These are phyloP conservation scores for Eupeodes luniger DNA, from an alignment of 2,888 invertebrate genomes.

Conservation along the genomic window DNA sequence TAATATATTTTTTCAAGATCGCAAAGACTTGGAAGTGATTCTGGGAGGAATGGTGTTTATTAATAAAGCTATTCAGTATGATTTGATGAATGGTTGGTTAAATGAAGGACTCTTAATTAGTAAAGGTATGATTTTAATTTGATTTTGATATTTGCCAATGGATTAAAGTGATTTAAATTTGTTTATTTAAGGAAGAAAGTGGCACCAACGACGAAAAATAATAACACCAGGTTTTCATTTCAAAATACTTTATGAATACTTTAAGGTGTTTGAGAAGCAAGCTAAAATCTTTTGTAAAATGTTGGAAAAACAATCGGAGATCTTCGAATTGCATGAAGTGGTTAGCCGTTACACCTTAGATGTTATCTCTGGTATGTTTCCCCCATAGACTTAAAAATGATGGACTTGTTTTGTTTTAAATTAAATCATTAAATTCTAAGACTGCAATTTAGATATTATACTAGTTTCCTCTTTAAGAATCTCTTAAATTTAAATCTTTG, in stretches of 20 bases:
- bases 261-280: slow-evolving; percentile 88
- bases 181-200: slow-evolving; percentile 83
- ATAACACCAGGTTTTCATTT: slow-evolving; percentile 92
- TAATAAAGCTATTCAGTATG: slow-evolving; percentile 85
- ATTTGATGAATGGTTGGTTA: slow-evolving; percentile 84
- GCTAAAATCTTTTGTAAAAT: slow-evolving; percentile 84
- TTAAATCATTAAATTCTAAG: too few relatives aligned
- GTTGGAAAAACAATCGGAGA: slow-evolving; percentile 82
- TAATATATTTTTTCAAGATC: slow-evolving; percentile 63
- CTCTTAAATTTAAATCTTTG: too few relatives aligned
- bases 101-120: slow-evolving; percentile 85
- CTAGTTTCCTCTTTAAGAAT: too few relatives aligned
- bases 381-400: too few relatives aligned
- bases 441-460: too few relatives aligned
- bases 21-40: slow-evolving; percentile 70
- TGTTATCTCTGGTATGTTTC: slow-evolving; percentile 83
- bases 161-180: background rate
- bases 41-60: slow-evolving; percentile 79
- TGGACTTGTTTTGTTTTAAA: too few relatives aligned
- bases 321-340: slow-evolving; percentile 85
- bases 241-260: slow-evolving; percentile 89
- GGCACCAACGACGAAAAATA: slow-evolving; percentile 88
- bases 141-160: background rate
- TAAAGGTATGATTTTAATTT: slow-evolving; percentile 55
- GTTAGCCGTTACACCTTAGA: slow-evolving; percentile 83